phyloP scores from a whole-genome alignment of 2,888 invertebrate genomes.

The Agonopterix subpropinquella region DNA sequence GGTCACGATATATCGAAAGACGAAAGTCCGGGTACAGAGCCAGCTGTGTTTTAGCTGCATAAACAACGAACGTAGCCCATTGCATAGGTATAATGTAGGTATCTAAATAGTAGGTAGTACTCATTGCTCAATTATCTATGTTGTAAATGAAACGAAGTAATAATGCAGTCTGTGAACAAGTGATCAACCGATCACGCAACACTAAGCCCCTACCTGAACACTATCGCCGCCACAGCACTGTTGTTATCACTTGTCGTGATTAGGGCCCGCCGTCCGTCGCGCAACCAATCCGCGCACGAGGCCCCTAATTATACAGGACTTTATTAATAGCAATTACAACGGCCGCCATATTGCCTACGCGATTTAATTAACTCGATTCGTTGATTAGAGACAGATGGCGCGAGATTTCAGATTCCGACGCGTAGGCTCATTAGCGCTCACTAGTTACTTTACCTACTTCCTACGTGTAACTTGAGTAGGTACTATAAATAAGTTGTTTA shows the following conservation, averaged over 20 bases:
- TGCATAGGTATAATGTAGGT: too few relatives aligned
- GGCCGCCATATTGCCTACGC: conserved; percentile 71
- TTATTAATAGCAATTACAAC: conserved; percentile 75
- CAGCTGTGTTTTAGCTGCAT: too few relatives aligned
- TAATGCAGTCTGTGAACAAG: background rate
- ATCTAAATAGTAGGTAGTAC: too few relatives aligned
- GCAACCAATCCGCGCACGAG: conserved; percentile 63
- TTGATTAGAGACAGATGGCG: conserved; percentile 73
- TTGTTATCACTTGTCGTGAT: conserved; percentile 64
- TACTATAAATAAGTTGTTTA: too few relatives aligned
- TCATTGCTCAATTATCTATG: too few relatives aligned
- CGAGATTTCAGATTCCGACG: conserved; percentile 57
- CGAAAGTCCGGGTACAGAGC: too few relatives aligned
- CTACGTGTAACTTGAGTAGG: too few relatives aligned
- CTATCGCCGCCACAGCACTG: conserved; percentile 68
- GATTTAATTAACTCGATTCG: conserved; percentile 74
- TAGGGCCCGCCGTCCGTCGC: conserved; percentile 48
- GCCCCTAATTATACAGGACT: conserved; percentile 72
- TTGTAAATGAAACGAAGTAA: background rate
- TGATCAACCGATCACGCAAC: background rate
- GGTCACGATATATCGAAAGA: too few relatives aligned
- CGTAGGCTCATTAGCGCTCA: conserved; percentile 44
- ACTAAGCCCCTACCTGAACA: conserved; percentile 20
- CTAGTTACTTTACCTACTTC: too few relatives aligned
- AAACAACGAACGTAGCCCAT: too few relatives aligned